Conservation (phyloP, 2,113 vertebrate species). For the Sorex fumeus region DNA sequence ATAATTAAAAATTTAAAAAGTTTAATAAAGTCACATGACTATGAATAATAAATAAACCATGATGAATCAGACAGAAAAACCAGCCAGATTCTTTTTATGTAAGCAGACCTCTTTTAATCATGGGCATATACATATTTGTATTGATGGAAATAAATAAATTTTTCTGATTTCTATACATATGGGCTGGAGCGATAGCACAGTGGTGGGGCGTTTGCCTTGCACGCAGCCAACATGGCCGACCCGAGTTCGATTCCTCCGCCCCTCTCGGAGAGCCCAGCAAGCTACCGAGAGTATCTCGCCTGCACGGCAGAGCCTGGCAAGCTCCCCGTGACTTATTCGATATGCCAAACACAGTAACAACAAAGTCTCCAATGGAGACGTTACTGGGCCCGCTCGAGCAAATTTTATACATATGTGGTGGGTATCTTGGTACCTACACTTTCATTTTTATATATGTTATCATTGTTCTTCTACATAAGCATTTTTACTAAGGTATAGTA, state of each 20-base stretch:
- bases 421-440: not conserved
- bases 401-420: not conserved
- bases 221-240: too few species aligned
- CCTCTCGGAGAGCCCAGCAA: too few species aligned
- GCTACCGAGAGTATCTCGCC: too few species aligned
- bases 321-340: too few species aligned
- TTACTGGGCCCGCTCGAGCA: too few species aligned
- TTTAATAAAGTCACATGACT: not conserved
- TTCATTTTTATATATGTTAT: slow-evolving; percentile 13
- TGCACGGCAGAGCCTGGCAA: too few species aligned
- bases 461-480: not conserved
- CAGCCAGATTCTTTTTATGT: slow-evolving; percentile 34
- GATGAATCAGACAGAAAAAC: not conserved
- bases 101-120: not conserved
- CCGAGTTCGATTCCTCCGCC: too few species aligned
- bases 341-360: too few species aligned
- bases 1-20: too few species aligned
- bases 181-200: too few species aligned
- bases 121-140: not conserved
- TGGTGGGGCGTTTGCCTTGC: too few species aligned
- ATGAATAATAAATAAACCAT: not conserved
- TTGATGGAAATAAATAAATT: not conserved
- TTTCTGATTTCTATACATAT: not conserved
- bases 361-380: too few species aligned
- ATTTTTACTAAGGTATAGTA: slow-evolving; percentile 17